Evolutionary conservation across 2,113 vertebrate species (phyloP), one percentile per base, ranked within the genome.

Genomic region (Caranx ignobilis): DNA sequence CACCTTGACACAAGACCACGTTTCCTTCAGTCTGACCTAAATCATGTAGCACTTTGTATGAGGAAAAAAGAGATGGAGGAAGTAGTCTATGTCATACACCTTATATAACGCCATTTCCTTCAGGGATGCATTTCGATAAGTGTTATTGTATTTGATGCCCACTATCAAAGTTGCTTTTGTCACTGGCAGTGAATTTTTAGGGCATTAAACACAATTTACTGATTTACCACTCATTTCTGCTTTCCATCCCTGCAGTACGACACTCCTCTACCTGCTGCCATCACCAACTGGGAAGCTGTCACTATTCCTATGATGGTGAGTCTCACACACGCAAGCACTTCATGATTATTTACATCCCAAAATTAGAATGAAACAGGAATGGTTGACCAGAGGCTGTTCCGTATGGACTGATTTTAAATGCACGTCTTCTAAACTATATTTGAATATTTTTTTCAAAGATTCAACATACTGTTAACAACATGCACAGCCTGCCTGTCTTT

Each of bases 231-330:
- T 74, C n/a, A 35, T 75, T 62, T 67, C 52, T 76, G 47, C 32
- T 71, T 57, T 80, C 2, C 4, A 12, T 62, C 52, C 21, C 63
- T 52, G 9, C 77, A 93, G 92, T 52, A 77, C 15, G 84, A 88
- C 11, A n/a, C 83, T 35, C 62, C 81, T 57, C 48, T 81, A 41
- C 75, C 87, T 72, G 83, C 86, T 31, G 88, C 86, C 45, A 86
- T 83, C 26, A 89, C 62, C 65, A 94, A 93, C 84, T 92, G 88
- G 89, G 92, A 91, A 69, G 84, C 83, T 4, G 82, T 87, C 61
- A 88, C 90, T 1, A 7, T 56, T 55, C 65, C 62, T 13, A 66
- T 91, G 81, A 71, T 16, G 91, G 93, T 94, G 62, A 89, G 91
- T 88, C 72, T 16, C 39, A 12, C 32, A 57, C 32, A 56, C 43